Evolutionary conservation across 2,888 invertebrate genomes (phyloP), one percentile per base, ranked within the genome.

Genomic region (Latrodectus elegans): DNA sequence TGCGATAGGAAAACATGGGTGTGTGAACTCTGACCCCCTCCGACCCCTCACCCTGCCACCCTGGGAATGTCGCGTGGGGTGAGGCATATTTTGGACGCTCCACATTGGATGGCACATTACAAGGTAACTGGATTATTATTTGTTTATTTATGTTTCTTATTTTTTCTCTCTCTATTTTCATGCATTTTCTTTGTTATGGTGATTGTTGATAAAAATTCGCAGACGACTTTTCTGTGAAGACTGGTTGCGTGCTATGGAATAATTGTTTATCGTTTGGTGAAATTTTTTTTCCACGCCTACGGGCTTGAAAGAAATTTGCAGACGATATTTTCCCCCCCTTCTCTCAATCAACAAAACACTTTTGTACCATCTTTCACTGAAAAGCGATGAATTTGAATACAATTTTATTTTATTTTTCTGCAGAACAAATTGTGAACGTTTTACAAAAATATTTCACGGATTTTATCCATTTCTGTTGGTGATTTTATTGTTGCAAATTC

Each of bases 41-140:
- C 65, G 26, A 49, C 17, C 75, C 83, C 68, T 73, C 67, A 53
- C 72, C 77, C 85, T 71, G 38, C 38, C 38, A 38, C 38, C 6
- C 79, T 52, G 77, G 88, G 88, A 76, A 88, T 88, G 88, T 88
- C 88, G 79, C 84, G 88, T 17, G 84, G 84, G 84, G 88, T 88
- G 79, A 83, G 88, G 79, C 88, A 88, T 78, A 88, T 88, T 80
- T 52, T 88, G 55, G 88, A 88, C 67, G 83, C 88, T 70, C 88
- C 88, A 60, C 83, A 88, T 65, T 88, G 88, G 88, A 88, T 88
- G 88, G 88, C 88, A 81, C 84, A 88, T 51, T 88, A 88, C 49
- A 88, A 88, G 88, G 88, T 88, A 67, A 60, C 60, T 60, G 70
- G 14, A 70, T 67, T 49, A 15, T 75, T 53, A 22, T 75, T 75